These are phyloP conservation scores for Cheirogaleus medius DNA, from an alignment of 2,113 vertebrate genomes.

Conservation along the genomic window DNA sequence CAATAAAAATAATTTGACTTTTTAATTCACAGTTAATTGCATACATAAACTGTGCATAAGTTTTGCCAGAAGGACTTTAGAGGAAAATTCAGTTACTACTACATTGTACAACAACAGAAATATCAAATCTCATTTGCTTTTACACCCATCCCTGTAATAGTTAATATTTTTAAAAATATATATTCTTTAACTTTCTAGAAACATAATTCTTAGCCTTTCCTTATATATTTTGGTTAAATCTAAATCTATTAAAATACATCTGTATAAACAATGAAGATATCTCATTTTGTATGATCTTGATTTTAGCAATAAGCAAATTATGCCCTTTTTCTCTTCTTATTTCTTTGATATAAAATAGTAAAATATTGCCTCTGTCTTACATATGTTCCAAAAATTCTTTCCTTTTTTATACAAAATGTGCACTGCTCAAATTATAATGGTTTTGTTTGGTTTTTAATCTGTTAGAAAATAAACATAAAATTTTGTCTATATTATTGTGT, in stretches of 20 bases:
- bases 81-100: not conserved
- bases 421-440: slow-evolving; percentile 11
- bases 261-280: not conserved
- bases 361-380: not conserved
- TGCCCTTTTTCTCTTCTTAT: not conserved
- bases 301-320: not conserved
- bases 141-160: not conserved
- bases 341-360: not conserved
- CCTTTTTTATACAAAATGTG: not conserved
- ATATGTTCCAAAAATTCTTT: not conserved
- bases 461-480: slow-evolving; percentile 23
- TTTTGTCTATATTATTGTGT: not conserved
- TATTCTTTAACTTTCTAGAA: not conserved
- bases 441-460: slow-evolving; percentile 63
- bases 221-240: not conserved
- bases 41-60: not conserved
- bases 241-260: not conserved
- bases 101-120: slow-evolving; percentile 36
- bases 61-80: not conserved
- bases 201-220: not conserved
- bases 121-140: slow-evolving; percentile 45
- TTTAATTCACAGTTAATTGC: not conserved
- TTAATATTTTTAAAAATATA: not conserved
- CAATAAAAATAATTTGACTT: slow-evolving; percentile 4
- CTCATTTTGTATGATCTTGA: not conserved